phyloP scores from a whole-genome alignment of 2,888 invertebrate genomes.

The Opisthograptis luteolata region DNA sequence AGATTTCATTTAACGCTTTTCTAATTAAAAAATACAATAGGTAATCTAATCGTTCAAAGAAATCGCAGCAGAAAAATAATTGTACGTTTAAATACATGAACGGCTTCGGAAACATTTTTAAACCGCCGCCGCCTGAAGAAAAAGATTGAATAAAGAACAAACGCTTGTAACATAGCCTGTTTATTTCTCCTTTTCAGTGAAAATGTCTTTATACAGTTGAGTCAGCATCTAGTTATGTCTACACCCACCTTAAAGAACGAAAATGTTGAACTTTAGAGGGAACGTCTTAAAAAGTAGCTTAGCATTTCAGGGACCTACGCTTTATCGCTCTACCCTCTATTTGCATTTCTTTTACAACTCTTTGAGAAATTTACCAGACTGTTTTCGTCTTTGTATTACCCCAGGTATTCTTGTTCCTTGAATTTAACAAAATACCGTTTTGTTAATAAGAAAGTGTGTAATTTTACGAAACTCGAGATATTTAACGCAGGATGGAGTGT shows the following conservation, averaged over 20 bases:
- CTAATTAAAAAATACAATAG: too few relatives aligned
- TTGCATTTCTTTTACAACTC: conserved; percentile 47
- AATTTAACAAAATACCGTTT: conserved; percentile 4
- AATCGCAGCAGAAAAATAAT: too few relatives aligned
- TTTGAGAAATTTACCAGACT: conserved; percentile 32
- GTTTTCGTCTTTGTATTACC: conserved; percentile 26
- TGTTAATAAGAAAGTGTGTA: conserved; percentile 15
- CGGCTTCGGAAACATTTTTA: too few relatives aligned
- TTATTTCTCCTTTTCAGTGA: conserved; percentile 41
- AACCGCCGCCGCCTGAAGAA: too few relatives aligned
- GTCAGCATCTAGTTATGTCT: conserved; percentile 45
- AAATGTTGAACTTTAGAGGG: conserved; percentile 54
- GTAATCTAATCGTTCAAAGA: too few relatives aligned
- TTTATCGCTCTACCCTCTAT: conserved; percentile 48
- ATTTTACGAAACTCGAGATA: conserved; percentile 5
- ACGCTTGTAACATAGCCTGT: conserved; percentile 38
- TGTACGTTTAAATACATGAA: too few relatives aligned
- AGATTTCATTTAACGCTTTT: too few relatives aligned
- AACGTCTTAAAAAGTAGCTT: conserved; percentile 53
- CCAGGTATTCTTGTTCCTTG: conserved; percentile 26
- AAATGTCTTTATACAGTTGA: conserved; percentile 51
- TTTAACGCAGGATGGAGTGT: conserved; percentile 9
- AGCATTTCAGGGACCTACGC: conserved; percentile 48
- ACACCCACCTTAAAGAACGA: conserved; percentile 38
- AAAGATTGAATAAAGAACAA: conserved; percentile 11